Evolutionary conservation across 1,140 invertebrate species (phyloP).

Genomic region (Drosophila athabasca): DNA sequence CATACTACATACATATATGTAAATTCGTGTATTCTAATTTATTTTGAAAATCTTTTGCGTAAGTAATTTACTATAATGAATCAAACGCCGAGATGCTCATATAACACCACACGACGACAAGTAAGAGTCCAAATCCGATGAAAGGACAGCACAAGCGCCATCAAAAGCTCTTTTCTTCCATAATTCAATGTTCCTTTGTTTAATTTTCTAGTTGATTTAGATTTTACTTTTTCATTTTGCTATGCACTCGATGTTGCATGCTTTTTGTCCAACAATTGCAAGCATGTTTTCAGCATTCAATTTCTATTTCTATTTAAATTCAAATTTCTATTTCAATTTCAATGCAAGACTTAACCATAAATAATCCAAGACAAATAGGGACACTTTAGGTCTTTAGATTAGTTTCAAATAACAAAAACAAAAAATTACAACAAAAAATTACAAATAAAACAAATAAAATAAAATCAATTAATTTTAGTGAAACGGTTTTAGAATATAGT

Average conservation of each 20-base stretch:
- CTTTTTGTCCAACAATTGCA: too few species aligned
- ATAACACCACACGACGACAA: conserved; percentile 41
- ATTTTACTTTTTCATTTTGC: conserved; percentile 1
- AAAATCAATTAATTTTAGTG: conserved; percentile 5
- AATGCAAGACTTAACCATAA: too few species aligned
- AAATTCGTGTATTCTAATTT: background rate
- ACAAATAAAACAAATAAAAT: background rate
- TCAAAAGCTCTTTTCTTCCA: conserved; percentile 7
- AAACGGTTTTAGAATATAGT: conserved; percentile 23
- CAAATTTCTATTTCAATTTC: too few species aligned
- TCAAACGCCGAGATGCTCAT: conserved; percentile 55
- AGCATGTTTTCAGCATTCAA: too few species aligned
- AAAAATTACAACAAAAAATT: background rate
- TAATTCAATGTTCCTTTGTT: background rate
- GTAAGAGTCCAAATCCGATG: conserved; percentile 30
- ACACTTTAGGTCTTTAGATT: too few species aligned
- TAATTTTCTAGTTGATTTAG: background rate
- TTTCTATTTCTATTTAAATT: too few species aligned
- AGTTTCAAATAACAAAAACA: background rate
- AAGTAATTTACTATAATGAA: conserved; percentile 63
- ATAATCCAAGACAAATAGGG: too few species aligned
- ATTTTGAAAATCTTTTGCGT: conserved; percentile 24
- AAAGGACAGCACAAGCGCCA: conserved; percentile 2
- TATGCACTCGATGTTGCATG: background rate
- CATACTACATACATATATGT: too few species aligned